Conservation (phyloP, 2,888 invertebrate species). For the Cyaniris semiargus region DNA sequence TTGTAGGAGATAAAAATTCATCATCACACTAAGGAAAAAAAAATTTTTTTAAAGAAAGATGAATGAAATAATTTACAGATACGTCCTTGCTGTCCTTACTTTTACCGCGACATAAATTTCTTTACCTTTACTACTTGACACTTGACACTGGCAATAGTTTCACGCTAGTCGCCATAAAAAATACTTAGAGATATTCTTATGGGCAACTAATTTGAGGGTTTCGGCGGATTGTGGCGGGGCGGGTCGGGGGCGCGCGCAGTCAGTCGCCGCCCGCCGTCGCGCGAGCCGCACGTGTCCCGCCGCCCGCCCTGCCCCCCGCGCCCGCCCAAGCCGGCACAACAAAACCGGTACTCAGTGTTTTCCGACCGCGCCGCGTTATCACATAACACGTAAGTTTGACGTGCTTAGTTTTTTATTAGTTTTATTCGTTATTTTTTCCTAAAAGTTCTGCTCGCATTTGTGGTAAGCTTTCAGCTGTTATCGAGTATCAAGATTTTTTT, state of each 20-base stretch:
- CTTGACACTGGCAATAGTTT: too few species aligned
- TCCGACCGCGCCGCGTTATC: conserved; percentile 49
- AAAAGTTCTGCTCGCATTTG: not conserved
- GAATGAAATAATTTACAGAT: not conserved
- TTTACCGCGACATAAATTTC: too few species aligned
- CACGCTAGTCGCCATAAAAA: not conserved
- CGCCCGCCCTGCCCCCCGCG: conserved; percentile 49
- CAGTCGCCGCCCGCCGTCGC: conserved; percentile 68
- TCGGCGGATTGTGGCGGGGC: conserved; percentile 60
- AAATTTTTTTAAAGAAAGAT: not conserved
- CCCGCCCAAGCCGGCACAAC: conserved; percentile 58
- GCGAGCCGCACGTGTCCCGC: conserved; percentile 66
- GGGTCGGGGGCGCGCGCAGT: conserved; percentile 47
- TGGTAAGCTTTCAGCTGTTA: not conserved
- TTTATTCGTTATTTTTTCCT: conserved; percentile 1
- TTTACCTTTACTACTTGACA: too few species aligned
- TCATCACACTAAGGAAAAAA: too few species aligned
- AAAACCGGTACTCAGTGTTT: conserved; percentile 61
- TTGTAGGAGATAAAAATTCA: too few species aligned
- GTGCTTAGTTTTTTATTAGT: conserved; percentile 4
- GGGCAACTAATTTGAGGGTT: conserved; percentile 40
- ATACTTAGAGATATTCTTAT: not conserved
- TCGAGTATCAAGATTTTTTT: not conserved
- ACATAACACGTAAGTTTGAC: conserved; percentile 55
- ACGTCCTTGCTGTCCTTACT: too few species aligned